Base-by-base conservation (phyloP, 2,888 invertebrate genomes). In the Hypercompe scribonia region DNA sequence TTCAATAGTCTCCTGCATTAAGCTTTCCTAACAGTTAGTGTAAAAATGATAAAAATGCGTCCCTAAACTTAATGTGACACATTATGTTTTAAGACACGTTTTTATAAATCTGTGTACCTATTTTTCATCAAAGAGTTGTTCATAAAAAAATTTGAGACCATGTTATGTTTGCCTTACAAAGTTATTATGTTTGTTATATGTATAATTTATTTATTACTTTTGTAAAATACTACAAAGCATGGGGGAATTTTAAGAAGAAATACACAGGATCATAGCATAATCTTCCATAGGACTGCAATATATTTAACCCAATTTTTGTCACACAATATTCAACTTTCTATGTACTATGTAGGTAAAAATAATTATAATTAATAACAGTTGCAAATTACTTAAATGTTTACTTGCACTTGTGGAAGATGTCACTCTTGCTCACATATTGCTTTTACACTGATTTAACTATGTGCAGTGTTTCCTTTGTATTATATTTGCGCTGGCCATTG, bases 381-480 rank as follows among this genome's bases (percentile, higher is more conserved):
- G 84, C 84, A 84, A 84, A 84, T 85, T 83, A 81, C 70, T 58
- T 36, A 50, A 78, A 76, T 78, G 77, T 83, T 79, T 80, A 76
- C 72, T 69, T 31, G 64, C 72, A 67, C 67, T 81, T 74, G 82
- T 74, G 70, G 67, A 79, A 81, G 78, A 75, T 81, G 84, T 67
- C 74, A 66, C 78, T 70, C 73, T 71, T 65, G 28, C 65, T 42
- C 33, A 69, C 65, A 68, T 42, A 42, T 67, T 73, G 24, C 28
- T 70, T 36, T 31, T 78, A 77, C 71, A 75, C 72, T 31, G 50
- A 50, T 65, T n/a, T n/a, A n/a, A 28, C 33, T 15, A n/a, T 21
- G 24, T 24, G 36, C 11, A 11, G 21, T 42, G 7, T 67, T 67
- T 77, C 77, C 65, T 78, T 71, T 73, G 18, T 58, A 63, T 28